Evolutionary conservation across 2,113 vertebrate species (phyloP).

Genomic region (Phalacrocorax brasilianus): DNA sequence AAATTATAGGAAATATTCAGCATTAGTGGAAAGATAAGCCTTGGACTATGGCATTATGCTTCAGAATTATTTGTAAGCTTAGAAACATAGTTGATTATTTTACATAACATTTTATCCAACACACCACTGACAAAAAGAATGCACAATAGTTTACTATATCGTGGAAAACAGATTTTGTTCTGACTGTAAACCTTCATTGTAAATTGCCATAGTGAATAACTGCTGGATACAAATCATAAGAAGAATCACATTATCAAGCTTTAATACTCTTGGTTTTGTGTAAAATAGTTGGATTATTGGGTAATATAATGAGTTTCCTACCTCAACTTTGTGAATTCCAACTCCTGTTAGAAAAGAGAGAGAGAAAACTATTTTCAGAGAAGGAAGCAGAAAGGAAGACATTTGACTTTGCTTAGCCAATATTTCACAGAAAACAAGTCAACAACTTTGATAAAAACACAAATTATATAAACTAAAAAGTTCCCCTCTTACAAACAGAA

Average conservation of each 20-base stretch:
- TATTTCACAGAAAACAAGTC: neutral
- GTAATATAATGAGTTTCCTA: conserved; percentile 35
- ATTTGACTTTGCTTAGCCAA: neutral
- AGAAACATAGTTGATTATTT: neutral
- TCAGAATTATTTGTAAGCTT: neutral
- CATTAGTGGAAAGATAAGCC: neutral
- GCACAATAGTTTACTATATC: neutral
- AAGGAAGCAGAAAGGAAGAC: neutral
- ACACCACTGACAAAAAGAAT: neutral
- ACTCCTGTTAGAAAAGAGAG: conserved; percentile 35
- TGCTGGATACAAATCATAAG: neutral
- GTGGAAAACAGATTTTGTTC: neutral
- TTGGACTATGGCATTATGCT: neutral
- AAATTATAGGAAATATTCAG: neutral
- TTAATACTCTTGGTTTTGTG: neutral
- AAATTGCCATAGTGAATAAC: neutral
- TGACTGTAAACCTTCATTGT: neutral
- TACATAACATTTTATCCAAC: neutral
- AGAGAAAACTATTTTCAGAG: conserved; percentile 10
- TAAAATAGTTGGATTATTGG: neutral
- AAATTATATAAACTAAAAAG: neutral
- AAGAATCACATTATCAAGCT: neutral
- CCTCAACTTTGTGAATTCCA: conserved; percentile 62
- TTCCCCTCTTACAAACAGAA: neutral
- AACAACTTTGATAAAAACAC: neutral